These are phyloP conservation scores for Agelaius tricolor DNA, from an alignment of 2,113 vertebrate species.

Conservation along the genomic window DNA sequence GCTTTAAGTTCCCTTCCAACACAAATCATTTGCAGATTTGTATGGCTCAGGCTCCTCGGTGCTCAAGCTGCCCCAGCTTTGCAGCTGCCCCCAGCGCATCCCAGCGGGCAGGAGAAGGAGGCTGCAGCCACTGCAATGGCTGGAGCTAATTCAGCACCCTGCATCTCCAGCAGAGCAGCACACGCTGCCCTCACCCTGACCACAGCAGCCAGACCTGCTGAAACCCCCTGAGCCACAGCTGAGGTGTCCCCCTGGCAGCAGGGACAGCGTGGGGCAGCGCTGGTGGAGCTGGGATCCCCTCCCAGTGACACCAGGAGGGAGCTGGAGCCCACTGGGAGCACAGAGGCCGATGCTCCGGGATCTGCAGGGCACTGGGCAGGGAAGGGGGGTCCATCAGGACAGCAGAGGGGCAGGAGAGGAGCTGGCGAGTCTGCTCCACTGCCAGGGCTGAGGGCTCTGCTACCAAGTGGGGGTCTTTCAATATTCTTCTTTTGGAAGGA, in stretches of 20 bases:
- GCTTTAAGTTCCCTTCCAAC: not conserved
- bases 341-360: rapidly evolving
- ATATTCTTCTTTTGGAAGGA: not conserved
- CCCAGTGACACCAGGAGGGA: rapidly evolving
- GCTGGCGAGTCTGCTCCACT: not conserved
- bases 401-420: not conserved
- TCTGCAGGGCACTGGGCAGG: not conserved
- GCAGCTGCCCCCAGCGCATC: not conserved
- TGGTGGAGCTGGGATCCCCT: not conserved
- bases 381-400: rapidly evolving
- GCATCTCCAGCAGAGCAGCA: not conserved
- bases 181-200: rapidly evolving
- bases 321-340: not conserved
- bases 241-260: rapidly evolving
- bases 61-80: too few species aligned
- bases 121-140: not conserved
- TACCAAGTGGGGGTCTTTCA: not conserved
- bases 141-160: not conserved
- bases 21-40: not conserved
- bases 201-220: not conserved
- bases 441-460: not conserved
- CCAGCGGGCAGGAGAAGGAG: not conserved
- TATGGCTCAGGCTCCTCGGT: rapidly evolving
- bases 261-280: rapidly evolving
- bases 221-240: rapidly evolving